phyloP scores from a whole-genome alignment of 2,888 invertebrate species.

The Leistus spinibarbis region DNA sequence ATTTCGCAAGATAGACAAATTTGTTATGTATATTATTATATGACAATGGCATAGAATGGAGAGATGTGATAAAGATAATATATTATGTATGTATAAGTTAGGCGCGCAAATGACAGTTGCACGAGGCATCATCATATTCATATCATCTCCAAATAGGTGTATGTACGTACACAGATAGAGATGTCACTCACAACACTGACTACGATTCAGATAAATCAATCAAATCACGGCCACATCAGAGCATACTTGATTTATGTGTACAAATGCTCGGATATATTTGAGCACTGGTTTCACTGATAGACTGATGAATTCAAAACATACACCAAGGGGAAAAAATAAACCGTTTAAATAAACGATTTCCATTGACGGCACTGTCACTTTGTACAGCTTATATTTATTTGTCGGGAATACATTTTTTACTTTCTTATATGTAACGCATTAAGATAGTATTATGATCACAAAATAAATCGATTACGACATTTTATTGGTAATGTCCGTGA shows the following conservation, averaged over 20 bases:
- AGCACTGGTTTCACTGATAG: not conserved
- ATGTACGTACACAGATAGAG: conserved; percentile 13
- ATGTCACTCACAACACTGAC: conserved; percentile 26
- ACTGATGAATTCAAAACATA: not conserved
- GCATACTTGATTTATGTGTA: conserved; percentile 27
- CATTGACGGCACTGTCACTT: not conserved
- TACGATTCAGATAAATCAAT: conserved; percentile 29
- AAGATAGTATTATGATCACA: no score
- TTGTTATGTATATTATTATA: not conserved
- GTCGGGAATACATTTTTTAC: not conserved
- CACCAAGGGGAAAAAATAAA: not conserved
- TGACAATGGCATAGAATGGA: not conserved
- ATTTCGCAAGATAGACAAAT: not conserved
- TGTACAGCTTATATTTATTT: not conserved
- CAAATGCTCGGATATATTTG: not conserved
- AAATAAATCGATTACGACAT: no score
- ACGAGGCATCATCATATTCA: no score
- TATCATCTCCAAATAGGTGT: not conserved
- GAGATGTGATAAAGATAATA: not conserved
- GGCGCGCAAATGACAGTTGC: not conserved
- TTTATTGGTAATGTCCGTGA: no score
- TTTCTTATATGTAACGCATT: no score
- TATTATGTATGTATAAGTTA: not conserved
- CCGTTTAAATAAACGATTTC: not conserved
- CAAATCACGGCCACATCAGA: no score